Conservation (phyloP, 2,888 invertebrate genomes). For the Escarpia spicata region DNA sequence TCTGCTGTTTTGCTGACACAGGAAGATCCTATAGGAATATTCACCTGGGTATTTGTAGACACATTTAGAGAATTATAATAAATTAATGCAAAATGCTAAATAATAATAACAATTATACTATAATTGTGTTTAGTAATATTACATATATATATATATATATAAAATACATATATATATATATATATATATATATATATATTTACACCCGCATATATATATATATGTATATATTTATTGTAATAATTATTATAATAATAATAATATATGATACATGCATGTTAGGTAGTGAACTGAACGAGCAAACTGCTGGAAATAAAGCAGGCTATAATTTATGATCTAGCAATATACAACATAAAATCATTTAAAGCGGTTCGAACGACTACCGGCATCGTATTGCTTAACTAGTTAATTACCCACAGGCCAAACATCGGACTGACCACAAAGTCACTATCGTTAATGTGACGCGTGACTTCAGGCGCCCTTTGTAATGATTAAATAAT, state of each 20-base stretch:
- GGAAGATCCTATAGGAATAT: background rate
- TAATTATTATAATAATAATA: no score
- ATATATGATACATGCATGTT: no score
- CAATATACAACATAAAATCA: background rate
- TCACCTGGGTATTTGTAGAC: background rate
- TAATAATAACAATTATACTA: background rate
- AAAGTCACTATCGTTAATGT: background rate
- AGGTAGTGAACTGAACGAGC: no score
- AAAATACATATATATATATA: background rate
- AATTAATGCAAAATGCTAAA: background rate
- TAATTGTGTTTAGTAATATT: background rate
- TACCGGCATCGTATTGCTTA: background rate
- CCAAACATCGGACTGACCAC: background rate
- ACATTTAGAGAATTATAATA: background rate
- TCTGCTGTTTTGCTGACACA: background rate
- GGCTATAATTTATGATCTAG: background rate
- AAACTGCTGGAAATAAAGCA: no score
- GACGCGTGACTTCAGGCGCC: background rate
- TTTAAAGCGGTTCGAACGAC: background rate
- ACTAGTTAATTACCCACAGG: background rate
- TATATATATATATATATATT: no score
- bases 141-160: background rate
- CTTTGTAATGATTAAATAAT: background rate
- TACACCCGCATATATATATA: no score
- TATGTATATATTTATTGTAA: no score